These are phyloP conservation scores for Dipodomys ordii DNA, from an alignment of 2,113 vertebrate genomes.

Conservation along the genomic window DNA sequence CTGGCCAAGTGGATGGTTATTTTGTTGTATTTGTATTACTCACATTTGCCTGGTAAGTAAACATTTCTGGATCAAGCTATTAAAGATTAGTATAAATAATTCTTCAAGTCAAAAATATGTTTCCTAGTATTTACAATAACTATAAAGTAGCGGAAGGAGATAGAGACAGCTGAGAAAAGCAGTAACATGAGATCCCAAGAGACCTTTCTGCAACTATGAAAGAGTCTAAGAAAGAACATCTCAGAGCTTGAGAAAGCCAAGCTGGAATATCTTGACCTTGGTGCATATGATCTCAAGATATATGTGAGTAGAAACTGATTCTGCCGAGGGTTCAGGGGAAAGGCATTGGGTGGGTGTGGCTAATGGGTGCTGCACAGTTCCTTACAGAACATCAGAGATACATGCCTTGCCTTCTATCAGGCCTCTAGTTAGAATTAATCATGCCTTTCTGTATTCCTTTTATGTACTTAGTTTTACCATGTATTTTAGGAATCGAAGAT, in stretches of 20 bases:
- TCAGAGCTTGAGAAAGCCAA: conserved; percentile 7
- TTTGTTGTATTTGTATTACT: conserved; percentile 30
- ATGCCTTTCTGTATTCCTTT: neutral
- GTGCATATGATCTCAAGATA: conserved; percentile 76
- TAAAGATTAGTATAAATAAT: conserved; percentile 69
- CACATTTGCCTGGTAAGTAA: conserved; percentile 56
- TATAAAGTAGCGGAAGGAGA: conserved; percentile 58
- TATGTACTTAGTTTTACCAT: neutral
- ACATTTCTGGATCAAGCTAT: conserved; percentile 55
- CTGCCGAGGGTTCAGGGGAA: conserved; percentile 84
- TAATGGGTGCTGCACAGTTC: neutral
- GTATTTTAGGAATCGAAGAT: neutral
- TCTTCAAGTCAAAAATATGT: conserved; percentile 58
- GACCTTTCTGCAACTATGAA: conserved; percentile 16
- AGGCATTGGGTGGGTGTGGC: neutral
- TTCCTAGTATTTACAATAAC: conserved; percentile 65
- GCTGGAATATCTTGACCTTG: conserved; percentile 82
- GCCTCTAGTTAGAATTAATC: neutral
- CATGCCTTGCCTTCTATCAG: neutral
- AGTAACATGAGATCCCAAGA: conserved; percentile 55
- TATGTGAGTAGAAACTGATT: conserved; percentile 86
- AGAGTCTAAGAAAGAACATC: conserved; percentile 65
- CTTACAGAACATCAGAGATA: neutral
- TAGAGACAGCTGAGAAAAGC: conserved; percentile 2
- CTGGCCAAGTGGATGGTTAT: neutral